phyloP scores from a whole-genome alignment of 2,888 invertebrate species.

The Bugula neritina region DNA sequence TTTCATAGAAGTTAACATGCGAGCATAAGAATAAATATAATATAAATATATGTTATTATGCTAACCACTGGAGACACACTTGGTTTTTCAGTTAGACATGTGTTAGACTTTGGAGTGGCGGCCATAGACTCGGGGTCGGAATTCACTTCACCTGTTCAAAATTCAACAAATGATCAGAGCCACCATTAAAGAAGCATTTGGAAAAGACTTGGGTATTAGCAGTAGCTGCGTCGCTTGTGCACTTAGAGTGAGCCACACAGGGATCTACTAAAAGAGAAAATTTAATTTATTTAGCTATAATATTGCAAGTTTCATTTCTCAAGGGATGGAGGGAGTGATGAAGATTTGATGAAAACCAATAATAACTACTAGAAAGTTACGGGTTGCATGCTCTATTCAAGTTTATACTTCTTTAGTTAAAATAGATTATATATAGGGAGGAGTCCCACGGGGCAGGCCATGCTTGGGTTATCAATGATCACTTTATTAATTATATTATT shows the following conservation, averaged over 20 bases:
- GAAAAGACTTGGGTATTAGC: no score
- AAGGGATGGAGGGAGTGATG: background rate
- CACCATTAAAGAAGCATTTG: no score
- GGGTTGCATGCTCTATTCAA: slow-evolving; percentile 6
- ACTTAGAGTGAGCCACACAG: background rate
- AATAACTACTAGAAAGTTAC: slow-evolving; percentile 6
- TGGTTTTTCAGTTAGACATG: no score
- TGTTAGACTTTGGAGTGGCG: no score
- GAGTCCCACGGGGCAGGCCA: background rate
- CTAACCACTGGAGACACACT: background rate
- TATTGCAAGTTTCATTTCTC: slow-evolving; percentile 11
- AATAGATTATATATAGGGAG: background rate
- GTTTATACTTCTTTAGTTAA: slow-evolving; percentile 7
- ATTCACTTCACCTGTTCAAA: background rate
- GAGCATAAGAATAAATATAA: no score
- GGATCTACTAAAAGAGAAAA: slow-evolving; percentile 5
- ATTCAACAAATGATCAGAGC: no score
- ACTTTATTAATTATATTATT: slow-evolving; percentile 19
- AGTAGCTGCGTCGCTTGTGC: no score
- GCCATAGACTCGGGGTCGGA: background rate
- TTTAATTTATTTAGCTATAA: slow-evolving; percentile 23
- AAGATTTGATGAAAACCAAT: slow-evolving; percentile 1
- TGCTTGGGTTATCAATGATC: background rate
- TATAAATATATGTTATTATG: background rate
- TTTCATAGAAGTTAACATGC: no score